Conservation (phyloP, 2,113 vertebrate species). For the Gymnocephalus cernua region DNA sequence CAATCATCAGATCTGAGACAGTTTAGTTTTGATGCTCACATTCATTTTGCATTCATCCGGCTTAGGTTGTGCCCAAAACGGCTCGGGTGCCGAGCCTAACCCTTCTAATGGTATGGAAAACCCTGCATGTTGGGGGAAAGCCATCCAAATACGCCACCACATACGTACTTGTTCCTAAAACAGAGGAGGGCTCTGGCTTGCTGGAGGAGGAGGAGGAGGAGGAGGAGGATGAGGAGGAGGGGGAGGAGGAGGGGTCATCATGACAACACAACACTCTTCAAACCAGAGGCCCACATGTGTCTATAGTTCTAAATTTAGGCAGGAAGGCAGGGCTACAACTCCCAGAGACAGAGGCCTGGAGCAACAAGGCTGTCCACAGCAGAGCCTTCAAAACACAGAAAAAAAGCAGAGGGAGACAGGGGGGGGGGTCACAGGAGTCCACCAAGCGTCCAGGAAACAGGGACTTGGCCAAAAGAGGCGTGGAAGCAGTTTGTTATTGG, state of each 20-base stretch:
- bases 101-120: no score
- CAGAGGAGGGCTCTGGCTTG: not conserved
- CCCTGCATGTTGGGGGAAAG: not conserved
- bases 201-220: slow-evolving; percentile 36
- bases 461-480: slow-evolving; percentile 62
- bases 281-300: slow-evolving; percentile 85
- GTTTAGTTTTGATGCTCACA: no score
- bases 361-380: slow-evolving; percentile 33
- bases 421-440: slow-evolving; percentile 55
- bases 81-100: no score
- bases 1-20: no score
- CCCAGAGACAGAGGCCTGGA: slow-evolving; percentile 17
- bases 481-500: slow-evolving; percentile 84
- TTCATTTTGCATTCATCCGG: no score
- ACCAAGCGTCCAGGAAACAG: slow-evolving; percentile 63
- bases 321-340: slow-evolving; percentile 82
- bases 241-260: slow-evolving; percentile 38
- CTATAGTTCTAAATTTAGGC: slow-evolving; percentile 87
- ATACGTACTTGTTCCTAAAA: not conserved
- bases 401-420: slow-evolving; percentile 24
- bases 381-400: not conserved
- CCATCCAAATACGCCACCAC: not conserved
- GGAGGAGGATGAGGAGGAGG: slow-evolving; percentile 14
- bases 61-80: no score
- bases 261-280: slow-evolving; percentile 71